Evolutionary conservation across 2,797 vertebrate species (phyloP).

Genomic region (Macropodus opercularis): DNA sequence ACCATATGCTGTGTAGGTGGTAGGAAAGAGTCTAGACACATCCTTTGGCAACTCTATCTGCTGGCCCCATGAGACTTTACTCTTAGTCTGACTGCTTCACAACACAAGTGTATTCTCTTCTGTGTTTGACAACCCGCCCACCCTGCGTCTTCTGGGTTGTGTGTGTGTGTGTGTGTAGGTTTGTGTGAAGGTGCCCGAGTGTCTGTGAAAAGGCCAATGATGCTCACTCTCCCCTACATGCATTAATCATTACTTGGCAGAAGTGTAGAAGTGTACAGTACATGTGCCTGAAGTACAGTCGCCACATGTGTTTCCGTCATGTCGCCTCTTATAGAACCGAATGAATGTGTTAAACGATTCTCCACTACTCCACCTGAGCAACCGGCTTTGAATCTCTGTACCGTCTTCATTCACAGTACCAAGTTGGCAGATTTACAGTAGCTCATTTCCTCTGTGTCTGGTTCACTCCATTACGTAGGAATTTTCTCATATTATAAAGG

Average conservation of each 20-base stretch:
- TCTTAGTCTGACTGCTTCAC: slow-evolving; percentile 45
- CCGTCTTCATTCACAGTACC: background rate
- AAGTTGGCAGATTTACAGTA: background rate
- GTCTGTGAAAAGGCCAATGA: slow-evolving; percentile 28
- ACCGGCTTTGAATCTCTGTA: background rate
- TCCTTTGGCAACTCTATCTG: slow-evolving; percentile 50
- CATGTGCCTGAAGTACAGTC: slow-evolving; percentile 20
- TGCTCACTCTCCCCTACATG: slow-evolving; percentile 20
- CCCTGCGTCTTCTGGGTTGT: background rate
- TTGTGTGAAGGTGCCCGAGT: slow-evolving; percentile 6
- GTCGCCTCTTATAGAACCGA: slow-evolving; percentile 21
- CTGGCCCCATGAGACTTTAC: slow-evolving; percentile 31
- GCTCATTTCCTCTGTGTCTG: no score
- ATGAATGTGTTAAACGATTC: slow-evolving; percentile 17
- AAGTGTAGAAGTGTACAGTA: slow-evolving; percentile 14
- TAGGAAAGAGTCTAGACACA: slow-evolving; percentile 38
- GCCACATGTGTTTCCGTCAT: slow-evolving; percentile 27
- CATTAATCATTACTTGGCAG: slow-evolving; percentile 33
- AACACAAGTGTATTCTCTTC: slow-evolving; percentile 45
- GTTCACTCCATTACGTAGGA: no score
- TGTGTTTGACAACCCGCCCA: slow-evolving; percentile 41
- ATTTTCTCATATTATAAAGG: background rate
- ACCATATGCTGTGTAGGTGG: slow-evolving; percentile 66
- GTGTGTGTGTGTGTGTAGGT: background rate
- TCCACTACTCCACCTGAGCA: background rate